Evolutionary conservation across 2,113 vertebrate species (phyloP).

Genomic region (Xenus cinereus): DNA sequence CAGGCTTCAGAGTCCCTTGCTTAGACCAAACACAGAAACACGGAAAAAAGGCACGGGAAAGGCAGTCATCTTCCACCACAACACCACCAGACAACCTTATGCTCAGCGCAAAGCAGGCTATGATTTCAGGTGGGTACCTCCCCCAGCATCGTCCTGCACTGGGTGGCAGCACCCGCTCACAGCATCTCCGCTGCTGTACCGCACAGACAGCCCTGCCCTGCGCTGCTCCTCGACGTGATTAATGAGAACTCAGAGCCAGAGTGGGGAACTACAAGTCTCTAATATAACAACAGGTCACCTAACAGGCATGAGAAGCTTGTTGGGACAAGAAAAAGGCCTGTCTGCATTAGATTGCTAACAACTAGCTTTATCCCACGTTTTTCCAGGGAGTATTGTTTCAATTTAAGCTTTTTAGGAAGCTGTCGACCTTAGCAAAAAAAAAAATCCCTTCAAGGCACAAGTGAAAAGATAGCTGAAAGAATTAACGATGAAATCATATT

Average conservation of each 20-base stretch:
- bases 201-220: rapidly evolving
- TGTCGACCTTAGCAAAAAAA: neutral
- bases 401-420: neutral
- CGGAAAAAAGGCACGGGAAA: neutral
- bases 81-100: neutral
- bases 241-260: rapidly evolving
- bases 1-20: neutral
- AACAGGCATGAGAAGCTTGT: neutral
- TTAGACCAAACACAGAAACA: neutral
- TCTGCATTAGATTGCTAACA: neutral
- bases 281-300: neutral
- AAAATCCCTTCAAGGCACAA: neutral
- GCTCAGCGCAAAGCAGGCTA: neutral
- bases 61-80: neutral
- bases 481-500: neutral
- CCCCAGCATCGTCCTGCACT: neutral
- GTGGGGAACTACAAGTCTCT: neutral
- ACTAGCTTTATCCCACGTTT: neutral
- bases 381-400: neutral
- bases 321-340: neutral
- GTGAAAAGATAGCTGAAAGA: neutral
- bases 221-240: neutral
- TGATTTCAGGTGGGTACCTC: rapidly evolving
- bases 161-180: neutral
- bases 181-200: neutral